A percentile compares a stretch with the other conserved stretches of the same genome.
These are phyloP conservation scores for Microcebus ravelobensis DNA, from an alignment of 2,113 vertebrate genomes.

Conservation along the genomic window DNA sequence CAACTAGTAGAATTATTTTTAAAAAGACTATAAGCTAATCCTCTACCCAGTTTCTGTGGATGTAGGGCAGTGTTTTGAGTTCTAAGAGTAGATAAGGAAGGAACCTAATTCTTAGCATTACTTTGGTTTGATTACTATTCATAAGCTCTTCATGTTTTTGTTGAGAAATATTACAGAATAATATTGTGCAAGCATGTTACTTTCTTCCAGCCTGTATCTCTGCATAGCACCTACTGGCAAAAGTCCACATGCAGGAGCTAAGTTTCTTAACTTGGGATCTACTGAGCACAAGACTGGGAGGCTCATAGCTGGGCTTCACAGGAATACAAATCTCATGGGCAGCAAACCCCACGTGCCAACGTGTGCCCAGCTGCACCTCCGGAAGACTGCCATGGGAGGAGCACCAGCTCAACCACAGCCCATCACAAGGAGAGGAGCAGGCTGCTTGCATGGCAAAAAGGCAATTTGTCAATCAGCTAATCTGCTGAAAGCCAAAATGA, in stretches of 20 bases:
- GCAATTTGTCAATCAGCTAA: neutral
- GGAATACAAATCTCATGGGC: neutral
- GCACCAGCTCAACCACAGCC: accelerated
- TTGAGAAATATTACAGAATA: neutral
- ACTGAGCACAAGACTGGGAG: neutral
- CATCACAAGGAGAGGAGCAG: neutral
- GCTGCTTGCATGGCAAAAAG: neutral
- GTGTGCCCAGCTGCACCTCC: no score
- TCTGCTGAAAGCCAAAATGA: neutral
- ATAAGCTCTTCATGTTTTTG: neutral
- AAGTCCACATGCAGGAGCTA: neutral
- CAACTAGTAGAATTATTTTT: neutral
- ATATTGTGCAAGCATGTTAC: neutral
- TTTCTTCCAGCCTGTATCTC: accelerated
- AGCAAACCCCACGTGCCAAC: neutral
- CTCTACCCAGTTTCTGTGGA: no score
- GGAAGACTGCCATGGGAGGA: neutral
- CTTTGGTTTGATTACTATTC: neutral
- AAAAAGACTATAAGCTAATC: neutral
- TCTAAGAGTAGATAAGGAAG: neutral
- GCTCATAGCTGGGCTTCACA: neutral
- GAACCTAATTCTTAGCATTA: neutral
- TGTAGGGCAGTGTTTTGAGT: no score
- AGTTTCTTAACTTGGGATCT: neutral
- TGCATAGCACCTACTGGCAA: neutral